phyloP scores from a whole-genome alignment of 2,113 vertebrate genomes.

The Tonatia bakeri region DNA sequence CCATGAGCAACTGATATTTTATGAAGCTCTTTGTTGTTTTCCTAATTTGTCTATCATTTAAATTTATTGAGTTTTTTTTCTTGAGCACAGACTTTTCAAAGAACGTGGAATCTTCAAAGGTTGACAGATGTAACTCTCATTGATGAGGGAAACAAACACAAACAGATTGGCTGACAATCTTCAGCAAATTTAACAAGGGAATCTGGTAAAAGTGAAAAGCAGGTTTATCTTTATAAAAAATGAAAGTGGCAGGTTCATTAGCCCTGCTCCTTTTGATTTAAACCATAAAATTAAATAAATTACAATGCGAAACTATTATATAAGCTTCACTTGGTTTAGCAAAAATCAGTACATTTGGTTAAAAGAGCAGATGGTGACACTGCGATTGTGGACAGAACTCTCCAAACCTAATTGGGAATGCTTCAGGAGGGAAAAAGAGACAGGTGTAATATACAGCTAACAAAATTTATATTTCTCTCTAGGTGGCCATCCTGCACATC shows the following conservation, averaged over 20 bases:
- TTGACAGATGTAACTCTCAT: not conserved
- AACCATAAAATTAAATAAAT: constrained; percentile 47
- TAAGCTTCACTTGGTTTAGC: constrained; percentile 57
- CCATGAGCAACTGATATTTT: not conserved
- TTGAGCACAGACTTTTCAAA: not conserved
- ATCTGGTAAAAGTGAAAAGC: not conserved
- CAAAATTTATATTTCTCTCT: constrained; percentile 72
- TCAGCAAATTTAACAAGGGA: constrained; percentile 13
- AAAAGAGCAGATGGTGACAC: constrained; percentile 77
- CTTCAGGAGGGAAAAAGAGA: constrained; percentile 33
- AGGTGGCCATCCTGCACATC: constrained; percentile 70
- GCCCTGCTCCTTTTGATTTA: constrained; percentile 37
- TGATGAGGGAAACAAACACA: not conserved
- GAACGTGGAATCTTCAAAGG: not conserved
- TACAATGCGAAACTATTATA: constrained; percentile 26
- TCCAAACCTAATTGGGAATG: constrained; percentile 74
- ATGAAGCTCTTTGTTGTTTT: not conserved
- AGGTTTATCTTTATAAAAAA: not conserved
- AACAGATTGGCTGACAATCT: not conserved
- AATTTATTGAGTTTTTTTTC: not conserved
- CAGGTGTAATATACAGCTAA: constrained; percentile 62
- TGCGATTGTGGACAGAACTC: constrained; percentile 61
- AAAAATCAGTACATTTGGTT: constrained; percentile 58
- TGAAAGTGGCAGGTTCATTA: not conserved
- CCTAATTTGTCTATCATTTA: not conserved